Evolutionary conservation across 2,113 vertebrate species (phyloP).

Genomic region (Colistium nudipinnis): DNA sequence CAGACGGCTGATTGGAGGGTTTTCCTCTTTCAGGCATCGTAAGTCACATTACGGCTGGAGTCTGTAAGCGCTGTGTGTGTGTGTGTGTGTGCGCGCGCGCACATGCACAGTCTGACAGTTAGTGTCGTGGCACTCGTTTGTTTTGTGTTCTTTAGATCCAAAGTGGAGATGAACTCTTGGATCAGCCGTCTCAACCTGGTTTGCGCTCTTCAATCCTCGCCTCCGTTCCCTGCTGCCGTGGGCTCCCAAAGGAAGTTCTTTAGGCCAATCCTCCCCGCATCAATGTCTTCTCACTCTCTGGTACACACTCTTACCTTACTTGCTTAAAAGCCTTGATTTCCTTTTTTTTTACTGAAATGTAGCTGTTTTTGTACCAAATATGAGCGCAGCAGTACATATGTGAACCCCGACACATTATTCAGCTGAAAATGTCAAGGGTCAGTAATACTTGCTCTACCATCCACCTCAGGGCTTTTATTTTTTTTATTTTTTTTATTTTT

Average conservation of each 20-base stretch:
- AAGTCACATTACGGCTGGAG: conserved; percentile 66
- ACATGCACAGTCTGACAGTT: not conserved
- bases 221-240: conserved; percentile 90
- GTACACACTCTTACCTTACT: conserved; percentile 61
- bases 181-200: conserved; percentile 90
- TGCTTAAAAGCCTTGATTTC: not conserved
- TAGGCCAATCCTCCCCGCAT: conserved; percentile 87
- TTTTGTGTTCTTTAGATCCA: conserved; percentile 74
- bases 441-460: too few relatives aligned
- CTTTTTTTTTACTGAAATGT: not conserved
- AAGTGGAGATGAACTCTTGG: conserved; percentile 91
- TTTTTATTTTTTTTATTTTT: too few relatives aligned
- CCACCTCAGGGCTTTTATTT: too few relatives aligned
- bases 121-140: not conserved
- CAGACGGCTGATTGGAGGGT: conserved; percentile 92
- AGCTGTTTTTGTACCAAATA: not conserved
- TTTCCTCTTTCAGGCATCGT: conserved; percentile 92
- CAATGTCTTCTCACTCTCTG: conserved; percentile 80
- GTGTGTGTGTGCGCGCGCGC: not conserved
- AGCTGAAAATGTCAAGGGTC: too few relatives aligned
- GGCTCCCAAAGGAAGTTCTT: conserved; percentile 89
- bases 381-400: not conserved
- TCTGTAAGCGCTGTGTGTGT: not conserved
- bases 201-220: conserved; percentile 88
- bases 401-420: too few relatives aligned